A percentile compares a stretch with the other conserved stretches of the same genome.
Evolutionary conservation across 2,113 vertebrate genomes (phyloP).

Genomic region (Tyto alba): DNA sequence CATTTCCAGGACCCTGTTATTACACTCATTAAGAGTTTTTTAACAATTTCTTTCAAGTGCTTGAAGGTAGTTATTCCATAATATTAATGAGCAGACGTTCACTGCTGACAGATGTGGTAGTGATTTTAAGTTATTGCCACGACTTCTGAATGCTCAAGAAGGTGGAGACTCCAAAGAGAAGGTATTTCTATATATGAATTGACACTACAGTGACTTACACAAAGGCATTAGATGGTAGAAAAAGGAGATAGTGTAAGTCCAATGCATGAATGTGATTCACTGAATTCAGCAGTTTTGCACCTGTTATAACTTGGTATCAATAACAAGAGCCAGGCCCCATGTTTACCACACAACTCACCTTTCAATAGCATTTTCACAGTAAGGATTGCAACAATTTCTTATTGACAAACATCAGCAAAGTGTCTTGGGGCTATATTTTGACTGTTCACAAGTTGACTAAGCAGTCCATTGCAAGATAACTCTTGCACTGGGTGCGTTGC

Average conservation of each 20-base stretch:
- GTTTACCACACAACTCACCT: neutral
- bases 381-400: neutral
- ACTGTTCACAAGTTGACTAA: neutral
- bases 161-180: neutral
- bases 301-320: neutral
- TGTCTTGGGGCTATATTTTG: neutral
- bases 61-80: neutral
- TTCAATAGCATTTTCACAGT: neutral
- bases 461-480: neutral
- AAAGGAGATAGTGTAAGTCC: neutral
- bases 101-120: neutral
- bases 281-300: neutral
- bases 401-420: neutral
- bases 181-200: neutral
- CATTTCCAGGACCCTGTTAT: neutral
- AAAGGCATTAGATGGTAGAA: neutral
- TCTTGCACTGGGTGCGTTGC: neutral
- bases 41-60: neutral
- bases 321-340: neutral
- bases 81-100: neutral
- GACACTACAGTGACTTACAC: neutral
- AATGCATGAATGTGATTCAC: neutral
- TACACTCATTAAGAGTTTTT: neutral
- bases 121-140: neutral
- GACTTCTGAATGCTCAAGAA: neutral